Conservation (phyloP, 2,113 vertebrate genomes). For the Junco hyemalis region DNA sequence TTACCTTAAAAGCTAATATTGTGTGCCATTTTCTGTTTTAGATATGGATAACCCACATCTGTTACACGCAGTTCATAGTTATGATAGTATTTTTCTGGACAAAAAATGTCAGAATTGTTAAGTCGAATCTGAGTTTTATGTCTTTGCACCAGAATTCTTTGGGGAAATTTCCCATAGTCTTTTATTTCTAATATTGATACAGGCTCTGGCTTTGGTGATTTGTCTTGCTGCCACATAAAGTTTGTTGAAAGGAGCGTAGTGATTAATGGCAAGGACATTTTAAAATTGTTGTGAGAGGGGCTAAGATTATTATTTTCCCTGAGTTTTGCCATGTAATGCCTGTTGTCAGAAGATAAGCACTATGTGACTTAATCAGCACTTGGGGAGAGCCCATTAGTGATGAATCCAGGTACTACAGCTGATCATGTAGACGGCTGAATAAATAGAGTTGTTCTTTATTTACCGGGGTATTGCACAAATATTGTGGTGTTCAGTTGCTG, state of each 20-base stretch:
- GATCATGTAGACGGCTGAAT: neutral
- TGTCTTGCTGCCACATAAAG: slow-evolving; percentile 1
- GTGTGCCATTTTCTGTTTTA: neutral
- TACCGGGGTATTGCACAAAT: neutral
- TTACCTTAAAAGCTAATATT: neutral
- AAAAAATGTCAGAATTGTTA: neutral
- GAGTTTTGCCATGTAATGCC: neutral
- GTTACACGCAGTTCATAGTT: neutral
- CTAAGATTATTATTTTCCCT: slow-evolving; percentile 14
- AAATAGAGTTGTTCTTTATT: neutral
- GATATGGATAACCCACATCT: neutral
- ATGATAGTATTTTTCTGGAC: neutral
- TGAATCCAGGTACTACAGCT: neutral
- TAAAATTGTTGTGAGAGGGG: neutral
- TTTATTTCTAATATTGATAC: slow-evolving; percentile 20
- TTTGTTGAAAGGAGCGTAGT: neutral
- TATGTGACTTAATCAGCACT: slow-evolving; percentile 16
- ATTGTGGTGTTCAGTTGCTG: neutral
- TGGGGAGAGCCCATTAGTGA: neutral
- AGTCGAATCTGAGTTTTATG: neutral
- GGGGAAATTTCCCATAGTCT: slow-evolving; percentile 17
- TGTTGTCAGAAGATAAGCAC: slow-evolving; percentile 1
- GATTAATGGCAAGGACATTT: slow-evolving; percentile 12
- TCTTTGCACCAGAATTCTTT: neutral
- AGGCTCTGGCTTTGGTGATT: neutral